A percentile compares a stretch with the other conserved stretches of the same genome.
These are phyloP conservation scores for Andrena haemorrhoa DNA, from an alignment of 2,888 invertebrate genomes.

Conservation along the genomic window DNA sequence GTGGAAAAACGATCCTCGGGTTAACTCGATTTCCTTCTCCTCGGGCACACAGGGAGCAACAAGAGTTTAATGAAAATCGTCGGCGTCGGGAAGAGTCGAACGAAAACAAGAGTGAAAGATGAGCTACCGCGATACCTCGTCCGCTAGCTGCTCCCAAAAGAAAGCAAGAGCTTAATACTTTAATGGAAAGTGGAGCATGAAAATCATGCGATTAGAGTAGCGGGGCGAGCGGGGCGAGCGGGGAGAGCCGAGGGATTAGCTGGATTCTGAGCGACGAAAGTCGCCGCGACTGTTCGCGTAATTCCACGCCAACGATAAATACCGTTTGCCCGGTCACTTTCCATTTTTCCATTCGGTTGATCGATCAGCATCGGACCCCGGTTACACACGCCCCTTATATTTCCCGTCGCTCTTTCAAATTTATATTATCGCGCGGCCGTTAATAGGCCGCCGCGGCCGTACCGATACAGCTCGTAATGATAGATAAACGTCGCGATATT, in stretches of 20 bases:
- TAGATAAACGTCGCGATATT: slow-evolving; percentile 52
- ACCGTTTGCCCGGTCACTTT: slow-evolving; percentile 21
- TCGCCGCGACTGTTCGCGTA: slow-evolving; percentile 1
- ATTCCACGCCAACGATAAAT: slow-evolving; percentile 41
- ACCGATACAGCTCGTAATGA: slow-evolving; percentile 44
- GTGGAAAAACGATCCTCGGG: neutral
- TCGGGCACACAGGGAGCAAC: neutral
- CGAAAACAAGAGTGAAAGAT: slow-evolving; percentile 51
- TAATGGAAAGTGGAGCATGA: slow-evolving; percentile 53
- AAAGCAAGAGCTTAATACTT: slow-evolving; percentile 52
- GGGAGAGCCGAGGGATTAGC: neutral
- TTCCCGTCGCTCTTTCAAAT: slow-evolving; percentile 29
- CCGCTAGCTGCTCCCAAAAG: slow-evolving; percentile 9
- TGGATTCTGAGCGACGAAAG: slow-evolving; percentile 4
- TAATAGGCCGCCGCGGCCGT: slow-evolving; percentile 31
- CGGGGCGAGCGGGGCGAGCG: neutral
- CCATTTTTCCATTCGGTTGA: slow-evolving; percentile 15
- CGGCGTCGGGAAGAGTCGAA: slow-evolving; percentile 16
- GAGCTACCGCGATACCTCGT: slow-evolving; percentile 27
- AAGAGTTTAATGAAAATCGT: slow-evolving; percentile 29
- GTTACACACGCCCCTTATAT: neutral
- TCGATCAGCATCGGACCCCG: slow-evolving; percentile 26
- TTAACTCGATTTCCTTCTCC: neutral
- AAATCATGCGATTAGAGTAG: slow-evolving; percentile 47
- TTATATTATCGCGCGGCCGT: slow-evolving; percentile 37